Conservation (phyloP, 2,113 vertebrate genomes). For the Acinonyx jubatus region DNA sequence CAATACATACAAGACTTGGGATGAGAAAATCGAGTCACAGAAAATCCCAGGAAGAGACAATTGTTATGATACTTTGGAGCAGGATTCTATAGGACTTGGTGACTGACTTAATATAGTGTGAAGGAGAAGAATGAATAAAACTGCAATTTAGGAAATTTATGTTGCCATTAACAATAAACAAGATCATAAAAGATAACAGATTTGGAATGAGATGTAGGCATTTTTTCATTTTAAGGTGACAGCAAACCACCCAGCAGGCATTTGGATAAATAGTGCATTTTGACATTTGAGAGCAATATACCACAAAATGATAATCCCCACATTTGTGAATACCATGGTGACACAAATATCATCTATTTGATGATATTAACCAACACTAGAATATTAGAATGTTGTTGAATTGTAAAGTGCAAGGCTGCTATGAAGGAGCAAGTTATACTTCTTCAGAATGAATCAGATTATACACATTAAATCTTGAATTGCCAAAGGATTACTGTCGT, state of each 20-base stretch:
- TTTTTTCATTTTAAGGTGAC: conserved; percentile 35
- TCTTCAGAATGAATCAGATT: neutral
- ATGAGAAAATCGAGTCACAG: neutral
- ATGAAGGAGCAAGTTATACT: neutral
- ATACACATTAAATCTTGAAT: neutral
- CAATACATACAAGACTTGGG: neutral
- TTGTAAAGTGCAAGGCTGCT: neutral
- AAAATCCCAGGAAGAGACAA: neutral
- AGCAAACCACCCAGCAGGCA: neutral
- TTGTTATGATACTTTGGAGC: neutral
- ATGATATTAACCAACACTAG: neutral
- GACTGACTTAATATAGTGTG: neutral
- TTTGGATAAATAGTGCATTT: conserved; percentile 24
- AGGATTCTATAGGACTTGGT: neutral
- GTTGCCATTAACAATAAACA: conserved; percentile 24
- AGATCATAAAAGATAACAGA: conserved; percentile 30
- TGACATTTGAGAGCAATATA: neutral
- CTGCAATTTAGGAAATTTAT: neutral
- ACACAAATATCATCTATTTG: neutral
- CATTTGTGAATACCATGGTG: neutral
- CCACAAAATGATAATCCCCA: neutral
- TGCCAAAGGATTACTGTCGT: neutral
- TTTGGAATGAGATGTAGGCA: neutral
- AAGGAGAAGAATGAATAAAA: neutral
- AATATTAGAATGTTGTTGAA: neutral